These are phyloP conservation scores for Gallinago stenura DNA, from an alignment of 2,797 vertebrate genomes.

Conservation along the genomic window DNA sequence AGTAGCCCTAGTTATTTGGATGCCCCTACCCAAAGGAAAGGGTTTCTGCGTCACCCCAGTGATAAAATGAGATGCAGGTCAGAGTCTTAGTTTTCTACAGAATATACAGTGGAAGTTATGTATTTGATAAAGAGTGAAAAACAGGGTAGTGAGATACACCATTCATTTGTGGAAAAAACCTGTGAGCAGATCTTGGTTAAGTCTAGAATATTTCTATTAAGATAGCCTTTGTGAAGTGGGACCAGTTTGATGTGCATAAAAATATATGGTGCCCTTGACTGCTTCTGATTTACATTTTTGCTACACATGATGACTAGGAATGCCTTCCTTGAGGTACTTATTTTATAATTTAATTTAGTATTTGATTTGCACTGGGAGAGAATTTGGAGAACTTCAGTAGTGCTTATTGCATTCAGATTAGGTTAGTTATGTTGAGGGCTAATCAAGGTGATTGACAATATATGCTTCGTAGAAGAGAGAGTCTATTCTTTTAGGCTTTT, in stretches of 20 bases:
- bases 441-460: slow-evolving; percentile 5
- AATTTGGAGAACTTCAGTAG: not conserved
- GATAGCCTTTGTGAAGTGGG: not conserved
- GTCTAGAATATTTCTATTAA: not conserved
- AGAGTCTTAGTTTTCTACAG: not conserved
- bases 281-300: not conserved
- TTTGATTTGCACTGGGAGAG: not conserved
- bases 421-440: not conserved
- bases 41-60: not conserved
- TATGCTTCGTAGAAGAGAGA: not conserved
- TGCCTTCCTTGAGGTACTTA: not conserved
- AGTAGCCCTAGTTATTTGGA: not conserved
- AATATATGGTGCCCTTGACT: not conserved
- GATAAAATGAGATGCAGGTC: not conserved
- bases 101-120: not conserved
- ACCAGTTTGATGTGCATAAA: not conserved
- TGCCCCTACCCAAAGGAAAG: not conserved
- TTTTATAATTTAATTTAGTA: not conserved
- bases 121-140: not conserved
- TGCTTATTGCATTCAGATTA: not conserved
- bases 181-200: not conserved
- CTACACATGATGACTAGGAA: not conserved
- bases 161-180: not conserved
- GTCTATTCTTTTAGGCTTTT: not conserved
- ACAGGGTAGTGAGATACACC: not conserved